Evolutionary conservation across 2,797 vertebrate genomes (phyloP).

Genomic region (Cyclura pinguis): DNA sequence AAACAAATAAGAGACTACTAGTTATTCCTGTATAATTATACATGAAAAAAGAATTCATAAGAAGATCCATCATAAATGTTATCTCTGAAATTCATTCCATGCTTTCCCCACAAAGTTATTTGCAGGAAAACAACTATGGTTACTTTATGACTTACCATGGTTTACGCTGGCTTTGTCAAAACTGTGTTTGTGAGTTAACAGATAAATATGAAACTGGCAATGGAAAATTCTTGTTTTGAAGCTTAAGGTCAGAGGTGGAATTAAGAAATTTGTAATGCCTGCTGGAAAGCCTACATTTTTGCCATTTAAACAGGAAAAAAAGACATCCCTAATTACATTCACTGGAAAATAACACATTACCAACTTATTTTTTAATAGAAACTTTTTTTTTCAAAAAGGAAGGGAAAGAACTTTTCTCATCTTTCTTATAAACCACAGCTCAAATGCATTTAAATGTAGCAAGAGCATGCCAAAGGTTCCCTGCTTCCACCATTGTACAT

Average conservation of each 20-base stretch:
- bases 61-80: neutral
- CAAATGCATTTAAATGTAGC: neutral
- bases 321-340: neutral
- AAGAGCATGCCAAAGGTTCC: neutral
- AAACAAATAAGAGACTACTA: neutral
- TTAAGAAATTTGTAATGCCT: neutral
- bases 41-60: neutral
- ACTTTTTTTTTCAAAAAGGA: neutral
- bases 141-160: neutral
- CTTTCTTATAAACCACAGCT: neutral
- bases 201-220: neutral
- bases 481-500: neutral
- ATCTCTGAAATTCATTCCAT: neutral
- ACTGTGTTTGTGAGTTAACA: neutral
- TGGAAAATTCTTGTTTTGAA: conserved; percentile 8
- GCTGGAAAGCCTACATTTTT: neutral
- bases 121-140: conserved; percentile 36
- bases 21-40: neutral
- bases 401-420: neutral
- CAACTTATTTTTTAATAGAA: neutral
- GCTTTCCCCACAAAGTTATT: neutral
- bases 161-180: conserved; percentile 2
- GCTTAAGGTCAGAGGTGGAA: conserved; percentile 2
- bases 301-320: conserved; percentile 25
- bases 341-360: conserved; percentile 40